Base-by-base conservation (phyloP, 2,888 invertebrate species). In the Gibbula magus region DNA sequence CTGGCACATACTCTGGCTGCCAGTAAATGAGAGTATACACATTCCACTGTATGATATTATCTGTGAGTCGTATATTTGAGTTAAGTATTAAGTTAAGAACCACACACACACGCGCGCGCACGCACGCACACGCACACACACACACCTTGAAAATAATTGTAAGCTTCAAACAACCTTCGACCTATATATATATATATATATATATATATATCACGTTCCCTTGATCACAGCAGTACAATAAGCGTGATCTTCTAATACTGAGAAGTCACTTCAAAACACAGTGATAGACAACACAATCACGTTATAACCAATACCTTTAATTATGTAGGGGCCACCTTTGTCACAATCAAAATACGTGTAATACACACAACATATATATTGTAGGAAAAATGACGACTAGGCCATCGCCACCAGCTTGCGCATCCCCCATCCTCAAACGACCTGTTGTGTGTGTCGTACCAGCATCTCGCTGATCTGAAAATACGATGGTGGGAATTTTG, bases 391-490 rank as follows among this genome's bases (percentile, higher is more conserved):
- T 20, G 2, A 7, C 20, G 16, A 20, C 54, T 20, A 54, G 18
- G 16, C 22, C 29, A 22, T 61, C 25, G 25, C 0, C 20, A 29
- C 3, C 10, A 29, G 61, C 22, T 13, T 54, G 54, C 20, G 10
- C 18, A 8, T 25, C 13, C 29, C 0, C 16, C 22, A 13, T 1
- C 35, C 18, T 39, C 77, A 81, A 29, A 82, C 82, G 29, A 77
- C 77, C 67, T 83, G 83, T 53, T 81, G 79, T 35, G 81, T 83
- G 51, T 77, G 83, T 22, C 83, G 29, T 16, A 83, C 81, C 81
- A 83, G 79, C 76, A 83, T 77, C 25, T 83, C 83, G 32, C 77
- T 78, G n/a, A 83, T 75, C 83, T 83, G 61, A 70, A 78, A 76
- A 67, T 25, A 39, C 13, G 75, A 16, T 22, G n/a, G 22, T 13